These are phyloP conservation scores for Tachyglossus aculeatus DNA, from an alignment of 2,797 vertebrate genomes.

Conservation along the genomic window DNA sequence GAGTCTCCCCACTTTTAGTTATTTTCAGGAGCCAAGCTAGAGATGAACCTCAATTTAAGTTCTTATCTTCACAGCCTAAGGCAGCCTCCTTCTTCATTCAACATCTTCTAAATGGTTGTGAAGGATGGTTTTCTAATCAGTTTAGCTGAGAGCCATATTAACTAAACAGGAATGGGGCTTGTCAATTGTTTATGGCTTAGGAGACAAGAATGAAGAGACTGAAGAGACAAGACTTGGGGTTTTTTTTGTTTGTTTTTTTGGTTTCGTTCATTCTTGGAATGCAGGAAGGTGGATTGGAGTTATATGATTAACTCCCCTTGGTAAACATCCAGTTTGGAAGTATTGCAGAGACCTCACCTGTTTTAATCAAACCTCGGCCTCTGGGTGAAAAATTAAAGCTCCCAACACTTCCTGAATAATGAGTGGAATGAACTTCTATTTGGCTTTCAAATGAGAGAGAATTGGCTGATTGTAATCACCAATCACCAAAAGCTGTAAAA, in stretches of 20 bases:
- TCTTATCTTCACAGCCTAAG: background rate
- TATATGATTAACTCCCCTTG: background rate
- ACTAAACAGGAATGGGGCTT: background rate
- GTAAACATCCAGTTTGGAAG: background rate
- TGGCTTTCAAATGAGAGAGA: background rate
- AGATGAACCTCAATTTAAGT: background rate
- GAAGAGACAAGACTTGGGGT: no score
- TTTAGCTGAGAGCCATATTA: conserved; percentile 5
- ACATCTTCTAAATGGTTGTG: background rate
- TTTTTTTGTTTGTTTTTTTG: no score
- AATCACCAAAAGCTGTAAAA: background rate
- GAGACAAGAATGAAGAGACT: background rate
- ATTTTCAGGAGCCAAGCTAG: conserved; percentile 6
- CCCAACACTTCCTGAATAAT: background rate
- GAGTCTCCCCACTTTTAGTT: background rate
- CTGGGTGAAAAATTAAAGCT: background rate
- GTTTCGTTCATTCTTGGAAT: background rate
- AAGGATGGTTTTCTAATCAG: background rate
- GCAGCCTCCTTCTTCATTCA: background rate
- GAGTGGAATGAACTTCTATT: background rate
- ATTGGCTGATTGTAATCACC: background rate
- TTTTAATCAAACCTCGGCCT: background rate
- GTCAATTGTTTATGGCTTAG: background rate
- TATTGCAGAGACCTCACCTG: background rate
- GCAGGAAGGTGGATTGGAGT: background rate